Base-by-base conservation (phyloP, 2,888 invertebrate genomes). In the Drosophila tanythrix region DNA sequence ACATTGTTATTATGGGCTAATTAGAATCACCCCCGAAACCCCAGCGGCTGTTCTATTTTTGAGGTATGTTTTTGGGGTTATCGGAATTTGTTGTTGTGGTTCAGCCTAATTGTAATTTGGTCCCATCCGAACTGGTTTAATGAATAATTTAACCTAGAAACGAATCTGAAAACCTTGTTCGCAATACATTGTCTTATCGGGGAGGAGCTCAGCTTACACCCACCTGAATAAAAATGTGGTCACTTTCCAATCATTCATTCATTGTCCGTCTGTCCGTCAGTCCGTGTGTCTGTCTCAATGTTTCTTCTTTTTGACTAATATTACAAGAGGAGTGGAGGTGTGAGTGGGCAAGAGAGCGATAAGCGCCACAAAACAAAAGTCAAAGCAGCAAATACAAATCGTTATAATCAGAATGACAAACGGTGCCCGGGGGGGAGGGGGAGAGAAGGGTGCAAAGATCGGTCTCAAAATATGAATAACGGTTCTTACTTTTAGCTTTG, bases 401-500 rank as follows among this genome's bases (percentile, higher is more conserved):
- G 46, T 46, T 15, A 46, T 25, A 46, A 25, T 46, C 48, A 64
- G 53, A 63, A 57, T 43, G 48, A 57, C 48, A 50, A 66, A 46
- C 43, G 61, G 27, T n/a, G 52, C 7, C 33, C 33, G 33, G 33
- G 40, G 13, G 38, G 25, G n/a, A n/a, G n/a, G n/a, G 15, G 35
- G 29, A n/a, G 43, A n/a, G 50, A 27, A 51, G 59, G 72, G 81
- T 51, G 52, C 74, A 79, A 79, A 79, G 78, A 79, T 78, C 82
- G 74, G 64, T 25, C 57, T 72, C 40, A 58, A 56, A 56, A 52
- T 56, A 69, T 79, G 79, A 82, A 82, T 79, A 79, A 79, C 79
- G 62, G 56, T 69, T 68, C 60, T 63, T 61, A 52, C 53, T 78
- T 56, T 63, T 53, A n/a, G 43, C 46, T 48, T 25, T 46, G 15